phyloP scores from a whole-genome alignment of 2,888 invertebrate genomes.

The Hemithea aestivaria region DNA sequence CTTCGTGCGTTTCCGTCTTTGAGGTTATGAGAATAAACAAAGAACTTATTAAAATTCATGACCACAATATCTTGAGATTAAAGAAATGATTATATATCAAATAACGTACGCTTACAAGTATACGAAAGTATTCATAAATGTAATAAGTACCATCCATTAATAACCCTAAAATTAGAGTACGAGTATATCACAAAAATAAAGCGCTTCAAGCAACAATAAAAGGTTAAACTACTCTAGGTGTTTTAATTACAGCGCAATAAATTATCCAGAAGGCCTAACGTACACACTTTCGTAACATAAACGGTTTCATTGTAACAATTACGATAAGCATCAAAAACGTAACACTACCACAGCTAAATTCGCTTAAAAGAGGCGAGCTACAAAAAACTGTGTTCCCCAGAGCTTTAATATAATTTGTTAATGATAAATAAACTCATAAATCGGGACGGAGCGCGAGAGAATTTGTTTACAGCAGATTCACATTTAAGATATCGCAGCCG shows the following conservation, averaged over 20 bases:
- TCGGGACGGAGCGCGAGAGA: slow-evolving; percentile 63
- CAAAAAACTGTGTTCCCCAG: slow-evolving; percentile 63
- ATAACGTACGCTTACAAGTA: not conserved
- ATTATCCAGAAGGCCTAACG: slow-evolving; percentile 16
- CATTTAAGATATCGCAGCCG: slow-evolving; percentile 75
- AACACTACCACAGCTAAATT: slow-evolving; percentile 41
- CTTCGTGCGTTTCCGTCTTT: too few relatives aligned
- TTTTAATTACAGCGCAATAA: slow-evolving; percentile 11
- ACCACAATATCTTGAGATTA: too few relatives aligned
- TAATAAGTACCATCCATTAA: too few relatives aligned
- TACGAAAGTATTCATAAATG: too few relatives aligned
- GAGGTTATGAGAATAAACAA: not conserved
- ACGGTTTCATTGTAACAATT: slow-evolving; percentile 43
- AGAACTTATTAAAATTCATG: not conserved
- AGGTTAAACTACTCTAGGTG: slow-evolving; percentile 9
- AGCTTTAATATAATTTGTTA: slow-evolving; percentile 79
- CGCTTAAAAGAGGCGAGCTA: slow-evolving; percentile 47
- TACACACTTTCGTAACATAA: slow-evolving; percentile 24
- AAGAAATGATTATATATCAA: not conserved
- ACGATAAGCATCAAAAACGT: slow-evolving; percentile 59
- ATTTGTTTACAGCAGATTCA: slow-evolving; percentile 78
- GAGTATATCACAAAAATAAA: too few relatives aligned
- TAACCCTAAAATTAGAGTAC: too few relatives aligned
- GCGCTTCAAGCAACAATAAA: too few relatives aligned
- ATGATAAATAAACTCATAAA: slow-evolving; percentile 81